Percentiles rank a stretch among this genome's conserved stretches.
Evolutionary conservation across 2,888 invertebrate species (phyloP).

Genomic region (Pachymerium ferrugineum): DNA sequence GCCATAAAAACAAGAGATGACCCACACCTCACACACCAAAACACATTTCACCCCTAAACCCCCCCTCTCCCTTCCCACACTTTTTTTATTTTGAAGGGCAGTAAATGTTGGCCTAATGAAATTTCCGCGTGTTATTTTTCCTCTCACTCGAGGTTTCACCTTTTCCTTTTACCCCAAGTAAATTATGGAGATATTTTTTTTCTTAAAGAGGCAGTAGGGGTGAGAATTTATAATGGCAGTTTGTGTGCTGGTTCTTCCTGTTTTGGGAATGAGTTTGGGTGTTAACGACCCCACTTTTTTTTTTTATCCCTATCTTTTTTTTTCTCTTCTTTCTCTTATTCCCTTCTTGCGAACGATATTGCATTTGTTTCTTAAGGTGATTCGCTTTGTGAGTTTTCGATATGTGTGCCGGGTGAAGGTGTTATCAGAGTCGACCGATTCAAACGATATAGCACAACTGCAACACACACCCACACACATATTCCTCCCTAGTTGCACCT

Average conservation of each 20-base stretch:
- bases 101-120: background rate
- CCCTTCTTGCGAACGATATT: background rate
- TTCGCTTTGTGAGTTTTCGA: constrained; percentile 4
- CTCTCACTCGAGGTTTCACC: no score
- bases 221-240: background rate
- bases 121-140: background rate
- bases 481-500: no score
- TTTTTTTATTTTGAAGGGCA: background rate
- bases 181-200: background rate
- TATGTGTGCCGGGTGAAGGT: background rate
- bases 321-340: background rate
- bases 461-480: background rate
- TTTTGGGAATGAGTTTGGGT: background rate
- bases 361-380: constrained; percentile 9
- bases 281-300: background rate
- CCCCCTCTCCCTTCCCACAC: background rate
- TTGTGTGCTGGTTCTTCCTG: background rate
- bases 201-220: background rate
- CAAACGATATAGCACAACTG: background rate
- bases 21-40: background rate
- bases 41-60: no score
- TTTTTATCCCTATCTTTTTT: background rate
- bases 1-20: background rate
- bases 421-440: constrained; percentile 9
- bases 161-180: no score